Conservation (phyloP, 2,113 vertebrate species). For the Grammomys surdaster region DNA sequence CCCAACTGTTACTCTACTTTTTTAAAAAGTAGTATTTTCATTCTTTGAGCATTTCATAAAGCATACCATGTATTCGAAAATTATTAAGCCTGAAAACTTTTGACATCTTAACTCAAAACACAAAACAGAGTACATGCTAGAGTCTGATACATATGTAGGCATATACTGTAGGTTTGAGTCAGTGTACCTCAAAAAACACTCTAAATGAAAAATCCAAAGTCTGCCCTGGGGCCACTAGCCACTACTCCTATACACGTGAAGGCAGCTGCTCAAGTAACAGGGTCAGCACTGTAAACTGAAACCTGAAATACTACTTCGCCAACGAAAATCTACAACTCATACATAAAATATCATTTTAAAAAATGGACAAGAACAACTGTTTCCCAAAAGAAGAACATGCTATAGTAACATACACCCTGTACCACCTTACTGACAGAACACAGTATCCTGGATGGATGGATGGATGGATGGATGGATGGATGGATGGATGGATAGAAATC, state of each 20-base stretch:
- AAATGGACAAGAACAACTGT: background rate
- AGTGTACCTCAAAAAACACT: conserved; percentile 46
- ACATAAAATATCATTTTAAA: background rate
- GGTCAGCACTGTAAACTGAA: background rate
- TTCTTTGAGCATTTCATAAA: background rate
- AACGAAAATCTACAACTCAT: conserved; percentile 44
- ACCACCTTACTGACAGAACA: background rate
- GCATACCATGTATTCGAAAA: background rate
- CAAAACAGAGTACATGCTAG: conserved; percentile 53
- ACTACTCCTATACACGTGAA: conserved; percentile 5
- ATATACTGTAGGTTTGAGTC: background rate
- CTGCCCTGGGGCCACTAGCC: background rate
- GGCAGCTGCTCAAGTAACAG: background rate
- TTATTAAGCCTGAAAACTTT: conserved; percentile 12
- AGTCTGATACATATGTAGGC: background rate
- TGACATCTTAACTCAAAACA: conserved; percentile 60
- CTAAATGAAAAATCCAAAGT: conserved; percentile 22
- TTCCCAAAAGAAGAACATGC: background rate
- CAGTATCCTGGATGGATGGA: background rate
- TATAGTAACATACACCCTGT: background rate
- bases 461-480: too few relatives aligned
- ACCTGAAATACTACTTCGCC: conserved; percentile 15
- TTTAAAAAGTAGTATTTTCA: background rate
- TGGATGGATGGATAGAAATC: background rate
- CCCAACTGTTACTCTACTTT: background rate